Percentiles rank a stretch among this genome's conserved stretches.
Conservation (phyloP, 2,888 invertebrate genomes). For the Acanthosoma haemorrhoidale region DNA sequence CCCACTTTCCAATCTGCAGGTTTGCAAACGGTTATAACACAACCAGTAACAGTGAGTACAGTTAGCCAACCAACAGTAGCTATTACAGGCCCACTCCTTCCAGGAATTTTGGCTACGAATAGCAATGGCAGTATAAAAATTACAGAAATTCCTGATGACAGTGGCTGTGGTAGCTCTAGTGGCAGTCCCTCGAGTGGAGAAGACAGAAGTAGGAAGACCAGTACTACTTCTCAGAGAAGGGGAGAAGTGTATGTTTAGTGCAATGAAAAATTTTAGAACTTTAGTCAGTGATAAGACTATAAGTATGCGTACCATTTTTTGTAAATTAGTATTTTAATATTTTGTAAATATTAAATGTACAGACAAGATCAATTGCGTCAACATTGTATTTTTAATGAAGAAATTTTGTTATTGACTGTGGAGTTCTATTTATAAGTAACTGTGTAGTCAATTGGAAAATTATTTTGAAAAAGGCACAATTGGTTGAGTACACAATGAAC, state of each 20-base stretch:
- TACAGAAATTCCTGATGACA: slow-evolving; percentile 45
- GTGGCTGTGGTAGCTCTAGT: slow-evolving; percentile 45
- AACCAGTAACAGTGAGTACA: slow-evolving; percentile 46
- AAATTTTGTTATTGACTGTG: neutral
- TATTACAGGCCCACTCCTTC: slow-evolving; percentile 53
- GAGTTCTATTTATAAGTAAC: neutral
- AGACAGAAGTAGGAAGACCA: slow-evolving; percentile 49
- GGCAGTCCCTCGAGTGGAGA: slow-evolving; percentile 45
- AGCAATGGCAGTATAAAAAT: slow-evolving; percentile 41
- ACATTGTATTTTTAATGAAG: neutral
- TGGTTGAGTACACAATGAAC: neutral
- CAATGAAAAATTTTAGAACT: neutral
- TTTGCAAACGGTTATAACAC: slow-evolving; percentile 38
- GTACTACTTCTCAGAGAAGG: slow-evolving; percentile 47
- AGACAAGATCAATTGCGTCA: neutral
- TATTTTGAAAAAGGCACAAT: neutral
- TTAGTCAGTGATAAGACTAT: slow-evolving; percentile 4
- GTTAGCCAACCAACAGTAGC: slow-evolving; percentile 44
- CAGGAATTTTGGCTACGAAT: slow-evolving; percentile 39
- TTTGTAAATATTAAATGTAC: slow-evolving; percentile 21
- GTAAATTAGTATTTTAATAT: slow-evolving; percentile 11
- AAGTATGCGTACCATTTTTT: slow-evolving; percentile 4
- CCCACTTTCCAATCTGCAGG: slow-evolving; percentile 54
- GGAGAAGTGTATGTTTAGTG: slow-evolving; percentile 54
- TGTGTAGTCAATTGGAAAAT: neutral